Evolutionary conservation across 92 coral and sea anemone species (phyloP).

Genomic region (Epizoanthus rinbou): DNA sequence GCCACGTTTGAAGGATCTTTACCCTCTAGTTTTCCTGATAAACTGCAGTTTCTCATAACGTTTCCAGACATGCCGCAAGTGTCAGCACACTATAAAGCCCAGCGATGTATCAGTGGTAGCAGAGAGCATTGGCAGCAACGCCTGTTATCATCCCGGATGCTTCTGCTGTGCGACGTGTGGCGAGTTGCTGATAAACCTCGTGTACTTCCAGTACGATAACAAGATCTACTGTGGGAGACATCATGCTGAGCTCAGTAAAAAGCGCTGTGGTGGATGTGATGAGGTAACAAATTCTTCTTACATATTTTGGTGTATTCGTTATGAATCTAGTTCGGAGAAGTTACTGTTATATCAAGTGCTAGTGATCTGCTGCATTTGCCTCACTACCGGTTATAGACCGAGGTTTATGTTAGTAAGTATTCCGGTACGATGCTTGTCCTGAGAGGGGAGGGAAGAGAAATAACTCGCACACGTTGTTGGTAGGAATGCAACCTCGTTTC

Average conservation of each 20-base stretch:
- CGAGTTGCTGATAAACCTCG: conserved; percentile 84
- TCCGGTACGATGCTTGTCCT: too few species aligned
- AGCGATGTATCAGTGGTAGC: conserved; percentile 84
- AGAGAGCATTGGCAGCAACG: conserved; percentile 64
- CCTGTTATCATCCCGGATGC: conserved; percentile 92
- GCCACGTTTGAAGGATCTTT: too few species aligned
- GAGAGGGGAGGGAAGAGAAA: too few species aligned
- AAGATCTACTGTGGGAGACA: conserved; percentile 97
- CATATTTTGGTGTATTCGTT: background rate
- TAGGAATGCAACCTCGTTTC: too few species aligned
- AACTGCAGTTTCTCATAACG: background rate
- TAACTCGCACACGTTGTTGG: too few species aligned
- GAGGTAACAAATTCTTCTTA: conserved; percentile 65
- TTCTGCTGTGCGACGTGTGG: conserved; percentile 89
- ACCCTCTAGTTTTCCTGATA: background rate
- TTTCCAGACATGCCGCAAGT: conserved; percentile 71
- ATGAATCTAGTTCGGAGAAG: too few species aligned
- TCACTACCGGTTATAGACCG: too few species aligned
- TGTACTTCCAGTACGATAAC: conserved; percentile 80
- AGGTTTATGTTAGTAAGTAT: too few species aligned
- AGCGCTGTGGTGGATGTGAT: conserved; percentile 97
- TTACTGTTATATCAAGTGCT: too few species aligned
- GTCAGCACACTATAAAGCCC: conserved; percentile 75
- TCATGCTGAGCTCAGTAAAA: conserved; percentile 89
- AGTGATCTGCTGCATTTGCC: too few species aligned